Evolutionary conservation across 1,140 invertebrate species (phyloP), one percentile per base, ranked within the genome.

Genomic region (Cyphomyrmex costatus): DNA sequence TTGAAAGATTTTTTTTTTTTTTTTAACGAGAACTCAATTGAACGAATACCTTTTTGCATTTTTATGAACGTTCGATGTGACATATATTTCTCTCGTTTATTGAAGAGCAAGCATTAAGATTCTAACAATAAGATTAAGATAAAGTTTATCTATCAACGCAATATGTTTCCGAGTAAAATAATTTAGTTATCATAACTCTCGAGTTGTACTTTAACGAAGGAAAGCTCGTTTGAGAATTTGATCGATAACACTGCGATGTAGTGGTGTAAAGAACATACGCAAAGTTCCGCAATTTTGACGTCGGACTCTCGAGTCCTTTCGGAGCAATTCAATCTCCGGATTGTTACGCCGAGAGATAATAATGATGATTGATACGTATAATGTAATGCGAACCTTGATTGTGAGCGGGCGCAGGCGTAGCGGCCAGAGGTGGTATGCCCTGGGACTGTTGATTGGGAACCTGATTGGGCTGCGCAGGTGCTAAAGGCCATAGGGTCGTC

Each of bases 401-500:
- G 88, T 96, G 95, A 86, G 94, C 92, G 56, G 95, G 95, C 86
- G 95, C 95, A 90, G 93, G 95, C 79, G 95, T 95, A 79, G 95
- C 94, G 66, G 95, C 93, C 76, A 95, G 92, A 63, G 95, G 94
- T 86, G 95, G 94, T 78, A 94, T 94, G 7, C 90, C 91, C 73
- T 95, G 94, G 49, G 93, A 92, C 73, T 94, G 93, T 73, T 94
- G 93, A 82, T 74, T 92, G 60, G 93, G 88, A 74, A 93, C 65
- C 70, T 93, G 93, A 92, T 91, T 94, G 86, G 92, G 86, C 65
- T 94, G 95, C 82, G 94, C 94, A 88, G 95, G 95, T 90, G 95
- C 95, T 87, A 96, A 92, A 88, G 96, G 95, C 96, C 95, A 96
- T 76, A 96, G 93, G 85, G 94, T 91, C 90, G 95, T 91, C 61